These are phyloP conservation scores for Xenopus borealis DNA, from an alignment of 2,113 vertebrate genomes.

Conservation along the genomic window DNA sequence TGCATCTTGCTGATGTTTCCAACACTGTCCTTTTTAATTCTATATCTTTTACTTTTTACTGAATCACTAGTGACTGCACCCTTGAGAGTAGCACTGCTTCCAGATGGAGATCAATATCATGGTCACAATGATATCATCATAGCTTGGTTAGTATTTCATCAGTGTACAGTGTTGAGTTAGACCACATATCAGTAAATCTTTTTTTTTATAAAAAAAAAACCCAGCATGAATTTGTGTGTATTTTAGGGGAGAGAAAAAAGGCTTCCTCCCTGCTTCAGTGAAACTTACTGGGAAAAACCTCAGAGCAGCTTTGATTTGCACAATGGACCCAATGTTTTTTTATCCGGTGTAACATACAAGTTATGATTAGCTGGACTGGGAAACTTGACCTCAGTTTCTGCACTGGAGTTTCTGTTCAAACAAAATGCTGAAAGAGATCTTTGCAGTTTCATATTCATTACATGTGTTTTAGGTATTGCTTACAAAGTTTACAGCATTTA, in stretches of 20 bases:
- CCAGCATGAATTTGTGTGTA: neutral
- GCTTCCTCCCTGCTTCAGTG: constrained; percentile 11
- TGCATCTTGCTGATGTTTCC: no score
- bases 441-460: no score
- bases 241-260: constrained; percentile 4
- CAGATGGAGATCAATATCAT: no score
- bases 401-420: constrained; percentile 6
- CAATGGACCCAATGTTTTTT: constrained; percentile 37
- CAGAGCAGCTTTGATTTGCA: neutral
- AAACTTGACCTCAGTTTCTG: constrained; percentile 34
- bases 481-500: no score
- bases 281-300: neutral
- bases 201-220: neutral
- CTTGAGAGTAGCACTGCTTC: no score
- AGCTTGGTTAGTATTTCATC: constrained; percentile 1
- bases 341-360: neutral
- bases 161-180: neutral
- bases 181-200: constrained; percentile 10
- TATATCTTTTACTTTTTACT: no score
- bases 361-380: constrained; percentile 19
- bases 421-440: neutral
- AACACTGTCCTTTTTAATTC: no score
- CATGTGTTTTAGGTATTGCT: no score
- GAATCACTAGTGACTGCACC: no score
- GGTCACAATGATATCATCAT: neutral